Percentiles rank a stretch among this genome's conserved stretches.
phyloP scores from a whole-genome alignment of 1,140 invertebrate genomes.

The Medauroidea extradentata region DNA sequence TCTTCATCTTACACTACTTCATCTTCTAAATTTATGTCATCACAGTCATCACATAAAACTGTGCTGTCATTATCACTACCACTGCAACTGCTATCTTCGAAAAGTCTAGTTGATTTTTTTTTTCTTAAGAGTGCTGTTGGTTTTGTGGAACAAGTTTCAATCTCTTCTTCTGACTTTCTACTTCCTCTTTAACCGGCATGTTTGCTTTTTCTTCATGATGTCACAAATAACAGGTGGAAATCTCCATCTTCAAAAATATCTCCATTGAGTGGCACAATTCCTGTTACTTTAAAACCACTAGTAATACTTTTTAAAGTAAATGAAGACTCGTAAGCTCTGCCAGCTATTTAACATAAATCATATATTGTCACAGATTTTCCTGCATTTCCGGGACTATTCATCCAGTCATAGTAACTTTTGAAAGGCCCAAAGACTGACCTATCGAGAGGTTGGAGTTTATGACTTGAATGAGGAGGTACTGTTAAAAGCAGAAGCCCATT shows the following conservation, averaged over 20 bases:
- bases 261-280: slow-evolving; percentile 35
- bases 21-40: neutral
- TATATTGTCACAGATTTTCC: slow-evolving; percentile 32
- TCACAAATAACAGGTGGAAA: slow-evolving; percentile 35
- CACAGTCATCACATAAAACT: neutral
- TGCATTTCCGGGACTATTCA: slow-evolving; percentile 23
- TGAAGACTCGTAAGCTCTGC: slow-evolving; percentile 25
- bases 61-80: neutral
- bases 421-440: slow-evolving; percentile 33
- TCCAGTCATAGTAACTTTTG: slow-evolving; percentile 35
- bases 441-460: neutral
- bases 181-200: neutral
- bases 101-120: neutral
- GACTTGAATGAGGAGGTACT: no score
- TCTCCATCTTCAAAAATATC: slow-evolving; percentile 36
- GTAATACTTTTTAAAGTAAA: slow-evolving; percentile 28
- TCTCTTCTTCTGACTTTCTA: neutral
- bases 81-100: neutral
- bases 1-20: neutral
- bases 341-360: slow-evolving; percentile 27
- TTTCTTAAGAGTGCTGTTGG: neutral
- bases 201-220: slow-evolving; percentile 23
- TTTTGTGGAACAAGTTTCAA: neutral
- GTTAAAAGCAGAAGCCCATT: slow-evolving; percentile 14
- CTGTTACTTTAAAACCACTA: no score